Evolutionary conservation across 2,797 vertebrate genomes (phyloP).

Genomic region (Otolemur crassicaudatus): DNA sequence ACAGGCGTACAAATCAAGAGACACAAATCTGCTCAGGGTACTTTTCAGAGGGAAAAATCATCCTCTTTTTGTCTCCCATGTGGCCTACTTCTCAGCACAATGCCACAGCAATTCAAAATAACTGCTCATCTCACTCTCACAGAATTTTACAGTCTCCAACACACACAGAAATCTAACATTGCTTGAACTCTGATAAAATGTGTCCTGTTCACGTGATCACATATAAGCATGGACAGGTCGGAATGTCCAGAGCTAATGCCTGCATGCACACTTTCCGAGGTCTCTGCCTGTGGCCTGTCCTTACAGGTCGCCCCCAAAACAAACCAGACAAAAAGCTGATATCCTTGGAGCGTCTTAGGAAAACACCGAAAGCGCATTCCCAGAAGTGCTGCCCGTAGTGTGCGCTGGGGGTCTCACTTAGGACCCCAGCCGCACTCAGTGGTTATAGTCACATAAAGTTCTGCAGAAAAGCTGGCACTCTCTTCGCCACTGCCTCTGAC

Average conservation of each 20-base stretch:
- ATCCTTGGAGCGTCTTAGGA: accelerated
- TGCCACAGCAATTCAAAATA: background rate
- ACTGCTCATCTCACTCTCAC: background rate
- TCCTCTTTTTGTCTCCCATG: background rate
- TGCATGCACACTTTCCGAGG: background rate
- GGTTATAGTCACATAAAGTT: background rate
- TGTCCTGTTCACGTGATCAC: accelerated
- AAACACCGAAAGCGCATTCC: background rate
- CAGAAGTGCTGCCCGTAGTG: accelerated
- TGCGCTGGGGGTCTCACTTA: accelerated
- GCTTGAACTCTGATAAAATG: background rate
- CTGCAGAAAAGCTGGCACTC: background rate
- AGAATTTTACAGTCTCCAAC: background rate
- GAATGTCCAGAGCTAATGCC: background rate
- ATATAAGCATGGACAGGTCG: accelerated
- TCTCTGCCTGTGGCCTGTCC: background rate
- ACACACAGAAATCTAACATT: background rate
- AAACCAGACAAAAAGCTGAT: background rate
- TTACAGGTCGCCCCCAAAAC: background rate
- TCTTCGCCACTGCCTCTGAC: background rate
- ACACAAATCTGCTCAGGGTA: background rate
- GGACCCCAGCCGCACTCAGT: background rate
- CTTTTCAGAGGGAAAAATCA: background rate
- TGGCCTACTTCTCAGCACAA: background rate
- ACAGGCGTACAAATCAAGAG: background rate